A percentile compares a stretch with the other conserved stretches of the same genome.
phyloP scores from a whole-genome alignment of 2,888 invertebrate species.

The Dasypogon diadema region DNA sequence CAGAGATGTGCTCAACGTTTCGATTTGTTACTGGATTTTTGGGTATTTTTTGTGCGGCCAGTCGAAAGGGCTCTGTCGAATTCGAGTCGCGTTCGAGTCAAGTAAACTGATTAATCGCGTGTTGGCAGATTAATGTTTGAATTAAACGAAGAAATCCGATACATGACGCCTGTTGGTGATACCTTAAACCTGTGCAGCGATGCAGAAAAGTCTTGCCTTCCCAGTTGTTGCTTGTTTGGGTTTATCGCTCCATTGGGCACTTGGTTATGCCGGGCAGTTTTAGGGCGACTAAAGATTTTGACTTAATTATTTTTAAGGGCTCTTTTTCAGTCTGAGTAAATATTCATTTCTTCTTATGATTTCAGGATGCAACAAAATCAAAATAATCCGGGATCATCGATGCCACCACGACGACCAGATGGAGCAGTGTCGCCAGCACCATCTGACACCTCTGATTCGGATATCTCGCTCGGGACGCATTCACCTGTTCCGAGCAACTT shows the following conservation, averaged over 20 bases:
- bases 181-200: neutral
- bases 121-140: conserved; percentile 4
- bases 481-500: conserved; percentile 68
- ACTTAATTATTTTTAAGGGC: neutral
- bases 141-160: neutral
- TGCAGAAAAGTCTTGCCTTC: neutral
- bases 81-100: neutral
- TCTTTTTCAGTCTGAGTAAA: neutral
- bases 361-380: conserved; percentile 68
- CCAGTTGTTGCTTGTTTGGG: neutral
- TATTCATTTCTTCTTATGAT: neutral
- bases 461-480: conserved; percentile 68
- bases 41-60: neutral
- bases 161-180: neutral
- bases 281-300: neutral
- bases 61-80: neutral
- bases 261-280: neutral
- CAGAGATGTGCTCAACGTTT: neutral
- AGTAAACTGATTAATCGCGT: neutral
- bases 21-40: conserved; percentile 29
- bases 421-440: conserved; percentile 66
- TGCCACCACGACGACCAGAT: conserved; percentile 64
- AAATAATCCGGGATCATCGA: conserved; percentile 63
- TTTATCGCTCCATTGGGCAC: neutral
- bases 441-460: conserved; percentile 68